Evolutionary conservation across 2,797 vertebrate species (phyloP).

Genomic region (Helicolenus hilgendorfi): DNA sequence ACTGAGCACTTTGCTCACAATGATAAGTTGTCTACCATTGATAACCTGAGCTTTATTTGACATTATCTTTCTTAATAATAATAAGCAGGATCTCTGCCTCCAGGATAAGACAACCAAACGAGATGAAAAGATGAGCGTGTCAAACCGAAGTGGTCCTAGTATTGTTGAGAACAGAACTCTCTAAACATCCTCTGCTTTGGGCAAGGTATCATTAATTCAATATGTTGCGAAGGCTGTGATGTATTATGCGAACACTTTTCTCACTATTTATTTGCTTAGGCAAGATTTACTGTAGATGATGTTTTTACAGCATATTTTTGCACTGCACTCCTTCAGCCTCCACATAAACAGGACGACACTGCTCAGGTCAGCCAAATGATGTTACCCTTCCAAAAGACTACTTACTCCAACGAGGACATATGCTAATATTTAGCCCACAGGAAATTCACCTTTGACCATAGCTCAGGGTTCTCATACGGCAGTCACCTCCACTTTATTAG

Average conservation of each 20-base stretch:
- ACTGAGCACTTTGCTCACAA: background rate
- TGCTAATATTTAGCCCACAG: background rate
- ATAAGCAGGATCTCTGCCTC: background rate
- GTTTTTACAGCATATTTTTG: background rate
- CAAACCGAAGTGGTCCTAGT: background rate
- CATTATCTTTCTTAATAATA: background rate
- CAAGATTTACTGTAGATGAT: constrained; percentile 22
- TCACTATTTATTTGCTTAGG: constrained; percentile 45
- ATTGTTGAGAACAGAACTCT: constrained; percentile 34
- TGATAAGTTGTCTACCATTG: background rate
- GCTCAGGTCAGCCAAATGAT: background rate
- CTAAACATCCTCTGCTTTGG: constrained; percentile 29
- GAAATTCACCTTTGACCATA: background rate
- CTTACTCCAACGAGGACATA: background rate
- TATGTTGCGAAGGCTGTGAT: constrained; percentile 37
- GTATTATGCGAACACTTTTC: constrained; percentile 34
- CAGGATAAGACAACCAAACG: constrained; percentile 25
- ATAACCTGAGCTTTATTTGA: constrained; percentile 1
- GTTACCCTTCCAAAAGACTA: background rate
- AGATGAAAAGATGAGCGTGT: constrained; percentile 12
- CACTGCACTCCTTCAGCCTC: background rate
- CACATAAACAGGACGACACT: background rate
- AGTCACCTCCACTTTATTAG: background rate
- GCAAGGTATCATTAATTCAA: constrained; percentile 54
- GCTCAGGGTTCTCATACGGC: background rate